Base-by-base conservation (phyloP, 2,113 vertebrate genomes). In the Aldabrachelys gigantea region DNA sequence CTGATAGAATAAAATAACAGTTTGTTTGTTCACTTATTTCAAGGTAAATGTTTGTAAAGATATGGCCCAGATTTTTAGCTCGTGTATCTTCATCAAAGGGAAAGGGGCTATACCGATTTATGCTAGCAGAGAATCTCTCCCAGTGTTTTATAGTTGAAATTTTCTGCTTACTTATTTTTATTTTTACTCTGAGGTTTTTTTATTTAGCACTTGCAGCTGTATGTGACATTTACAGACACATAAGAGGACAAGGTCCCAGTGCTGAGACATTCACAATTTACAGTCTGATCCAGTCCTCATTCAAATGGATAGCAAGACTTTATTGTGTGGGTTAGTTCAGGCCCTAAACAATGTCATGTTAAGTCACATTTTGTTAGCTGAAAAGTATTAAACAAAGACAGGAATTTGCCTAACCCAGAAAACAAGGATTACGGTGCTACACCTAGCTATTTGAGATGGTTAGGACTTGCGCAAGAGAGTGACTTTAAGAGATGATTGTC, bases 171-270 rank as follows among this genome's bases (percentile, higher is more conserved):
- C 82, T 81, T 59, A 41, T 50, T 89, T 82, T 52, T 10, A 3
- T 72, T 89, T 88, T 0, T 41, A 83, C 80, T 94, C 80, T 2
- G 79, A 0, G 78, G 72, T 13, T 4, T 57, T 84, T 59, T 54
- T 57, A 2, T 52, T 90, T 78, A 85, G 62, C 16, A 38, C 79
- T 76, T 85, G 6, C 10, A 78, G 2, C 14, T 83, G 12, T 31
- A 1, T 2, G 2, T 72, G 88, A 31, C 3, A 81, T 81, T 57
- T 59, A 84, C 12, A 84, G 85, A 41, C 0, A 0, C 8, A 1
- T 85, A 52, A 10, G 4, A 85, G 41, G 22, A 22, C 3, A 44
- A 19, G 31, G 3, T 78, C 14, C 35, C 1, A 17, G 6, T 89
- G 19, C 16, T 65, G 22, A 72, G 4, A 1, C 81, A 75, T 53